Evolutionary conservation across 2,113 vertebrate genomes (phyloP).

Genomic region (Chinchilla lanigera): DNA sequence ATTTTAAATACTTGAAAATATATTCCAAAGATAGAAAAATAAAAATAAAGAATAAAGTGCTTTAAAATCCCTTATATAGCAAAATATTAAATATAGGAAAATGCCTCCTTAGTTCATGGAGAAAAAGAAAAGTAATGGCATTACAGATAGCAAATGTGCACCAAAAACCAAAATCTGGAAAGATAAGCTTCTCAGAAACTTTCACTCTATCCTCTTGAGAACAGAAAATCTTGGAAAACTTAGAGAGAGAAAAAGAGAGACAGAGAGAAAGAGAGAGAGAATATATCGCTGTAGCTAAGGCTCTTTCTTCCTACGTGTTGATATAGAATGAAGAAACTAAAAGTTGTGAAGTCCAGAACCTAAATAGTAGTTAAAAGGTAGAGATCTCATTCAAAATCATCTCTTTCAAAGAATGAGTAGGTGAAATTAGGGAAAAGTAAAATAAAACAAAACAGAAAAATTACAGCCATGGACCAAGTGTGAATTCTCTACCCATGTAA

Average conservation of each 20-base stretch:
- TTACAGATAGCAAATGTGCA: neutral
- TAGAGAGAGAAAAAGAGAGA: neutral
- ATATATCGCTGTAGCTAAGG: neutral
- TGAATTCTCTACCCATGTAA: neutral
- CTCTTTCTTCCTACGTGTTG: neutral
- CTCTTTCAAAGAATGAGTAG: neutral
- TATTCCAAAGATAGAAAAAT: neutral
- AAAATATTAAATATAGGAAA: neutral
- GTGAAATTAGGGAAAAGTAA: neutral
- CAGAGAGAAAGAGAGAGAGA: too few relatives aligned
- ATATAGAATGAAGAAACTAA: neutral
- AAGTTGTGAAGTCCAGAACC: neutral
- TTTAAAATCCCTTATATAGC: neutral
- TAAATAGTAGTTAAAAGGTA: neutral
- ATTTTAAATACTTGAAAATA: neutral
- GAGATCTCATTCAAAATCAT: neutral
- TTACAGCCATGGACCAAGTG: neutral
- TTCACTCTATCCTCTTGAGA: neutral
- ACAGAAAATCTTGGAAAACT: neutral
- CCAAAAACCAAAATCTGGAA: neutral
- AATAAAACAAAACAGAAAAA: neutral
- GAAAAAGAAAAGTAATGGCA: neutral
- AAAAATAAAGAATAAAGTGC: neutral
- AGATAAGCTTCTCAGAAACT: neutral
- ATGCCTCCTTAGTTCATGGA: neutral